These are phyloP conservation scores for Drosophila limbata DNA, from an alignment of 2,888 invertebrate species.

Conservation along the genomic window DNA sequence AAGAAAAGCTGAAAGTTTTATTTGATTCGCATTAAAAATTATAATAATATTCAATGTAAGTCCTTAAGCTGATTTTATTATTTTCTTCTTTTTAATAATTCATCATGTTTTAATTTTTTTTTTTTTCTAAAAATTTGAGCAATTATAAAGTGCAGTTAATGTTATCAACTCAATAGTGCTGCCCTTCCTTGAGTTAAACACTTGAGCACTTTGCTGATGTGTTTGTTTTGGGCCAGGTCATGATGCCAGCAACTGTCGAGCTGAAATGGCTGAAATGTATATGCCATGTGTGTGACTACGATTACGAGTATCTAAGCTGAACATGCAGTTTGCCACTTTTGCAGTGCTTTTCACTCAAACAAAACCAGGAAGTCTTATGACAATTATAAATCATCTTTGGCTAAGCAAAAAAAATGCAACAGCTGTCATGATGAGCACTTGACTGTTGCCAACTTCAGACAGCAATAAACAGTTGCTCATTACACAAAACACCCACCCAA, in stretches of 20 bases:
- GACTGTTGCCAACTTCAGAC: slow-evolving; percentile 64
- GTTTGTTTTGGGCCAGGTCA: slow-evolving; percentile 49
- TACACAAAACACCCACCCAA: slow-evolving; percentile 70
- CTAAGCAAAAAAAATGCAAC: slow-evolving; percentile 58
- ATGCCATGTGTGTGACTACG: slow-evolving; percentile 34
- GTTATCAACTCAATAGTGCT: slow-evolving; percentile 10
- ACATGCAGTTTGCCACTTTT: slow-evolving; percentile 13
- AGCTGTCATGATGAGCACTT: slow-evolving; percentile 73
- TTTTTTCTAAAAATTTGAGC: background rate
- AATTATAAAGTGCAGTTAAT: slow-evolving; percentile 9
- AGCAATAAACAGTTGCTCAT: slow-evolving; percentile 72
- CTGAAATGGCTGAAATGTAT: slow-evolving; percentile 48
- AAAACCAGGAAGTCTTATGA: slow-evolving; percentile 76
- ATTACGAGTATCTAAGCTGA: slow-evolving; percentile 10
- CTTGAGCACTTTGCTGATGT: slow-evolving; percentile 10
- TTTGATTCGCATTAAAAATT: background rate
- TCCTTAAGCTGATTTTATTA: too few relatives aligned
- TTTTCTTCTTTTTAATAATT: background rate
- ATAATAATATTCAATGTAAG: background rate
- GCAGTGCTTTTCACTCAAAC: slow-evolving; percentile 53
- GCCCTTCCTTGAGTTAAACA: background rate
- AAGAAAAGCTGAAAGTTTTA: too few relatives aligned
- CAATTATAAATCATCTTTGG: slow-evolving; percentile 76
- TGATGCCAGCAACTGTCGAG: slow-evolving; percentile 39
- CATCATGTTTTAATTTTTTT: background rate